A percentile compares a stretch with the other conserved stretches of the same genome.
Evolutionary conservation across 2,113 vertebrate genomes (phyloP).

Genomic region (Semicossyphus pulcher): DNA sequence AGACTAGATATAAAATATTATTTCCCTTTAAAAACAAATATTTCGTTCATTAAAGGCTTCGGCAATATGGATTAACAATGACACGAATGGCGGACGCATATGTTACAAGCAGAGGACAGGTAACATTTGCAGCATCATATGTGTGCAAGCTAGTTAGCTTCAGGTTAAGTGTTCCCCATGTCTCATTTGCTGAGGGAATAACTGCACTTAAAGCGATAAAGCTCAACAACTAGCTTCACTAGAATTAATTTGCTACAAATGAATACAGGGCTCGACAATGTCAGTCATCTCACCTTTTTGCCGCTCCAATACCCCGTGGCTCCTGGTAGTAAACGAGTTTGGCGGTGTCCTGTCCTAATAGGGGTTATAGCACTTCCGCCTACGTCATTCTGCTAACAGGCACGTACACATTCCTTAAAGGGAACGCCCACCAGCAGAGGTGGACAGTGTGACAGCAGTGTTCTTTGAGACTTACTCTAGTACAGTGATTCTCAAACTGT

Average conservation of each 20-base stretch:
- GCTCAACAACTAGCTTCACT: no score
- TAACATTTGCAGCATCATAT: conserved; percentile 2
- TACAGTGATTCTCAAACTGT: no score
- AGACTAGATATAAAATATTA: no score
- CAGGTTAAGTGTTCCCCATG: neutral
- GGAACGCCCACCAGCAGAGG: neutral
- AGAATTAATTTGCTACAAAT: rapidly evolving
- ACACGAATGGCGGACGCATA: no score
- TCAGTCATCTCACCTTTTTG: conserved; percentile 4
- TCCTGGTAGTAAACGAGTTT: neutral
- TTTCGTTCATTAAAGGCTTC: neutral
- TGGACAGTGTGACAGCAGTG: no score
- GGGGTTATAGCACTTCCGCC: neutral
- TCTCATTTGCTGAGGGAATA: neutral
- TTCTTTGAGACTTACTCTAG: no score
- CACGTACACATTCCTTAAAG: neutral
- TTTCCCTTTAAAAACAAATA: neutral
- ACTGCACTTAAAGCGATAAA: neutral
- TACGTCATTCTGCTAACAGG: neutral
- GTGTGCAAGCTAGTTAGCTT: conserved; percentile 10
- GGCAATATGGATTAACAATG: neutral
- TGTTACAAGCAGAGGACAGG: neutral
- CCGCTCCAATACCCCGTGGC: neutral
- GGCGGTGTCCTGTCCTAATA: neutral
- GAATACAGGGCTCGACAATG: neutral